Evolutionary conservation across 2,113 vertebrate genomes (phyloP), one percentile per base, ranked within the genome.

Genomic region (Calyptomena viridis): DNA sequence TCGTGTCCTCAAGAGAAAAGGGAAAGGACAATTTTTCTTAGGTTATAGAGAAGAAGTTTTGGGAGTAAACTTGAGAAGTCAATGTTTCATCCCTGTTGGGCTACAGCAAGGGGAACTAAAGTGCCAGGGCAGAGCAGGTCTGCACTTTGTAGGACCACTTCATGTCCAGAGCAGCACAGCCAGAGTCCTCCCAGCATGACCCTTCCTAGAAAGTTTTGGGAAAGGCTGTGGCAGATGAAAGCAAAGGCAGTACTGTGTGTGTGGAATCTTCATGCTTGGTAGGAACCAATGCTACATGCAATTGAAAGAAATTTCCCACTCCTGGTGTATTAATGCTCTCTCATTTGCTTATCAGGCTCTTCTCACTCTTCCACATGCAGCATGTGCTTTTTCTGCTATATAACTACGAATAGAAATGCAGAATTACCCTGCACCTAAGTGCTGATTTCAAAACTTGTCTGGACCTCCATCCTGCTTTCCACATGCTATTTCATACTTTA

Each of bases 401-500:
- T 28, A 63, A 2, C 75, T 71, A 74, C 17, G 35, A 92, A 94
- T 12, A 93, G 59, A 88, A 90, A 88, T 6, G 60, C 67, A 78
- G 79, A 94, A 66, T 86, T 55, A 84, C 46, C 68, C 80, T 42
- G 27, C 23, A 79, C 35, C 79, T 77, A 60, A 62, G 12, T 1
- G 4, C 68, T 62, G 39, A 49, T 85, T 93, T 94, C 71, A 93
- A 91, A 94, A 85, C 76, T 81, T 77, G 53, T 50, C 90, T 90
- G 59, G n/a, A 84, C 12, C 83, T 84, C 86, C 83, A 86, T 71
- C 63, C 67, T 93, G 64, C 35, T 27, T 80, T 80, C 85, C 63
- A 69, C 75, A 74, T 0, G 0, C 27, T 71, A 44, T 86, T 95
- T 63, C 39, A n/a, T 90, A 39, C 46, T 89, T 83, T 18, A 87